Base-by-base conservation (phyloP, 2,797 vertebrate species). In the Acipenser transmontanus region DNA sequence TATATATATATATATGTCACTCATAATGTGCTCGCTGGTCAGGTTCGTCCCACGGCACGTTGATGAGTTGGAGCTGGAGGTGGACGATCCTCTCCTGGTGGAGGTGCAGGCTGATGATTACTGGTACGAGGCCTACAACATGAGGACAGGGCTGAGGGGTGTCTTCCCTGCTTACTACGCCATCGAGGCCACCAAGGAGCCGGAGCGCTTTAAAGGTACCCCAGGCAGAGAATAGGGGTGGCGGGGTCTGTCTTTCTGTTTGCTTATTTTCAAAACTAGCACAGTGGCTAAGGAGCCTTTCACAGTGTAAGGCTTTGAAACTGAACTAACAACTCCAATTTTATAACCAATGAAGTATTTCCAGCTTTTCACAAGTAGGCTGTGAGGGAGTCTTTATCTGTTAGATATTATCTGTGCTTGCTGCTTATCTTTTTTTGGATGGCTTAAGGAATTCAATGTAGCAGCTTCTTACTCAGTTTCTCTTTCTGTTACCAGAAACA, bases 61-160 rank as follows among this genome's bases (percentile, higher is more conserved):
- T 2, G 97, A 98, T 0, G 97, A 99, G 80, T 76, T 99, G 70
- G 95, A 98, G 84, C 82, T 99, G 77, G 96, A 99, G 72, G 95
- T 96, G 73, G 94, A 96, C 0, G 97, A 99, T 72, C 97, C 97
- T 0, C 73, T 99, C 78, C 85, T 97, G 77, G 95, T 99, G 82
- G 93, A 95, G 82, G 87, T 96, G 56, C 94, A 98, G 83, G 95
- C 93, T 0, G 96, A 98, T 71, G 97, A 99, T 81, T 97, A 91
- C 78, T 99, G 97, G 97, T 98, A 95, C 0, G 95, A 97, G 75
- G 97, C 95, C 63, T 95, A 93, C 87, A 99, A 99, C 82, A 99
- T 99, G 97, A 86, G 97, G 69, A 97, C 93, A 0, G 94, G 96
- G 0, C 88, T 88, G 56, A 88, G 81, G 0, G 97, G 97, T 7